These are phyloP conservation scores for Aselliscus stoliczkanus DNA, from an alignment of 2,797 vertebrate species.

Conservation along the genomic window DNA sequence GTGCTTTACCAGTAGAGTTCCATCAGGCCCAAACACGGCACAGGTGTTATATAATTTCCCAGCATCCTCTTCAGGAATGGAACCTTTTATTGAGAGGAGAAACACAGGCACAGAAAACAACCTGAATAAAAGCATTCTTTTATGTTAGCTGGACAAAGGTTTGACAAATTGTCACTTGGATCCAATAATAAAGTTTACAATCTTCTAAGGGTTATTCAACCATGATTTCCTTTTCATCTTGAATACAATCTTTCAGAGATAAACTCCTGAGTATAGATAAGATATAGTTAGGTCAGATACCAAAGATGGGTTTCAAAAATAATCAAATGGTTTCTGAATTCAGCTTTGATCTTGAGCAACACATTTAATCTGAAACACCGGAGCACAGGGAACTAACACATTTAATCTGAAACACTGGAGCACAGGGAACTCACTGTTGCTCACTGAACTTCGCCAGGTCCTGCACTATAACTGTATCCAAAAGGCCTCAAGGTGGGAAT, in stretches of 20 bases:
- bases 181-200: background rate
- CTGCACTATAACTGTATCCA: background rate
- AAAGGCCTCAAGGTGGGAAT: background rate
- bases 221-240: background rate
- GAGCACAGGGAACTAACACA: no score
- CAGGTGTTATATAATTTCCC: slow-evolving; percentile 96
- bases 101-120: background rate
- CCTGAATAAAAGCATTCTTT: background rate
- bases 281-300: background rate
- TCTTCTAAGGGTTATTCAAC: background rate
- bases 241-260: slow-evolving; percentile 1
- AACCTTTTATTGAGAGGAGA: slow-evolving; percentile 84
- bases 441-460: background rate
- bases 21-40: slow-evolving; percentile 93
- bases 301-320: slow-evolving; percentile 49
- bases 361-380: background rate
- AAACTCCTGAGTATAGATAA: background rate
- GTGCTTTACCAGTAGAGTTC: slow-evolving; percentile 90
- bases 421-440: background rate
- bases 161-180: background rate
- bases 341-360: background rate
- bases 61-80: slow-evolving; percentile 93
- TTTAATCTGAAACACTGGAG: background rate
- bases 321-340: slow-evolving; percentile 11
- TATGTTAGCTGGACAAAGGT: background rate